A percentile compares a stretch with the other conserved stretches of the same genome.
phyloP scores from a whole-genome alignment of 2,797 vertebrate genomes.

The Bovichtus variegatus region DNA sequence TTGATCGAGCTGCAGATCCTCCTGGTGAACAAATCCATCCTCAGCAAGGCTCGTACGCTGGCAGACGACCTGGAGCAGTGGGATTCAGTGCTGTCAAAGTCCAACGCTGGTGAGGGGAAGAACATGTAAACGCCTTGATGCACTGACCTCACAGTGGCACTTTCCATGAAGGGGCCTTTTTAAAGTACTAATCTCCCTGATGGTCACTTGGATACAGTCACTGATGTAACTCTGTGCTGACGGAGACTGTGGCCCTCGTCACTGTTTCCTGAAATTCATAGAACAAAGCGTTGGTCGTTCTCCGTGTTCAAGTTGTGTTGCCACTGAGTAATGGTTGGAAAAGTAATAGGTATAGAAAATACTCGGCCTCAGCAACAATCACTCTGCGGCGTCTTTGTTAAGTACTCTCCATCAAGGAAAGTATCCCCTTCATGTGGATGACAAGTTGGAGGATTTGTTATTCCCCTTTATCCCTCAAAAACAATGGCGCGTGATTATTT shows the following conservation, averaged over 20 bases:
- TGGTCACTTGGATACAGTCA: no score
- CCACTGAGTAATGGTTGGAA: slow-evolving; percentile 47
- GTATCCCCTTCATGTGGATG: slow-evolving; percentile 75
- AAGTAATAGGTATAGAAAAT: slow-evolving; percentile 50
- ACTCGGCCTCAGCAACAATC: slow-evolving; percentile 56
- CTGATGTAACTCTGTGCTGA: no score
- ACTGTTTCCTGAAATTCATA: no score
- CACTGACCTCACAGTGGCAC: not conserved
- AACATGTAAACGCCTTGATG: not conserved
- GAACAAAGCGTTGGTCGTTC: not conserved
- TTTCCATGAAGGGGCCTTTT: no score
- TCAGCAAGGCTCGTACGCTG: slow-evolving; percentile 69
- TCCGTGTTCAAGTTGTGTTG: slow-evolving; percentile 26
- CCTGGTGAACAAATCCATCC: slow-evolving; percentile 70
- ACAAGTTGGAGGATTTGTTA: slow-evolving; percentile 83
- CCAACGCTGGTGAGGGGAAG: slow-evolving; percentile 35
- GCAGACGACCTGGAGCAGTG: slow-evolving; percentile 73
- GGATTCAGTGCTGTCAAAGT: slow-evolving; percentile 62
- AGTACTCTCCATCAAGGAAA: slow-evolving; percentile 77
- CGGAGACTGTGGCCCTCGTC: no score
- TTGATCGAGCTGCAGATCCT: slow-evolving; percentile 82
- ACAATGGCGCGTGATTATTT: slow-evolving; percentile 84
- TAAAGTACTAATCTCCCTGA: no score
- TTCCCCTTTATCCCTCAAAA: slow-evolving; percentile 81
- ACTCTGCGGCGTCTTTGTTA: slow-evolving; percentile 67